These are phyloP conservation scores for Brachyptera putata DNA, from an alignment of 2,888 invertebrate genomes.

Conservation along the genomic window DNA sequence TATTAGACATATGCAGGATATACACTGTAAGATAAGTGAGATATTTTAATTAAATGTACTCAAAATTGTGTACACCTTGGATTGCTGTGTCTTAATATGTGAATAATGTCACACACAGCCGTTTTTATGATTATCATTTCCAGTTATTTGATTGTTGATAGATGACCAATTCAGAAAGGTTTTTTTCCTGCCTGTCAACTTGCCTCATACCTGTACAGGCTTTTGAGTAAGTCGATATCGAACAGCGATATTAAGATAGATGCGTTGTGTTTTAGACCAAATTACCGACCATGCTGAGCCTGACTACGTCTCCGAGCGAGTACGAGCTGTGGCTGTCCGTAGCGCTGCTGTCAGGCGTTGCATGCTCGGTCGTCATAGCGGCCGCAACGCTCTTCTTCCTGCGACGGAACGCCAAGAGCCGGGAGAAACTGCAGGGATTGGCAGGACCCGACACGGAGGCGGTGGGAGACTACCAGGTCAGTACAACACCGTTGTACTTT, in stretches of 20 bases:
- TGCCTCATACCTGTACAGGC: too few relatives aligned
- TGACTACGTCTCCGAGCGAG: conserved; percentile 38
- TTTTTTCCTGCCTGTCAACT: too few relatives aligned
- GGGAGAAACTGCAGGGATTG: conserved; percentile 78
- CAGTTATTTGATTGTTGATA: too few relatives aligned
- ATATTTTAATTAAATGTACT: too few relatives aligned
- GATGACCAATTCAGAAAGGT: too few relatives aligned
- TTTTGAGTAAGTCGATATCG: too few relatives aligned
- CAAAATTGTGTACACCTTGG: too few relatives aligned
- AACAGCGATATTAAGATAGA: neutral
- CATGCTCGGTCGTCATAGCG: conserved; percentile 56
- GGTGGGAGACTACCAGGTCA: conserved; percentile 86
- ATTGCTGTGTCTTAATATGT: too few relatives aligned
- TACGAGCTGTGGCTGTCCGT: conserved; percentile 50
- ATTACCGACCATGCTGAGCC: conserved; percentile 46
- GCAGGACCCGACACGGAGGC: conserved; percentile 70
- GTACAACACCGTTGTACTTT: conserved; percentile 1
- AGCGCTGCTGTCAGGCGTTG: conserved; percentile 59
- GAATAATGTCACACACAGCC: too few relatives aligned
- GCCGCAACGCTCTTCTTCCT: conserved; percentile 66
- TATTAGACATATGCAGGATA: too few relatives aligned
- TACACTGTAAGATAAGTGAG: too few relatives aligned
- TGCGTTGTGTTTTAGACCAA: conserved; percentile 45
- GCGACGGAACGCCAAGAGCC: conserved; percentile 68
- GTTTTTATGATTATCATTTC: too few relatives aligned